These are phyloP conservation scores for Tamias sibiricus DNA, from an alignment of 2,113 vertebrate species.

Conservation along the genomic window DNA sequence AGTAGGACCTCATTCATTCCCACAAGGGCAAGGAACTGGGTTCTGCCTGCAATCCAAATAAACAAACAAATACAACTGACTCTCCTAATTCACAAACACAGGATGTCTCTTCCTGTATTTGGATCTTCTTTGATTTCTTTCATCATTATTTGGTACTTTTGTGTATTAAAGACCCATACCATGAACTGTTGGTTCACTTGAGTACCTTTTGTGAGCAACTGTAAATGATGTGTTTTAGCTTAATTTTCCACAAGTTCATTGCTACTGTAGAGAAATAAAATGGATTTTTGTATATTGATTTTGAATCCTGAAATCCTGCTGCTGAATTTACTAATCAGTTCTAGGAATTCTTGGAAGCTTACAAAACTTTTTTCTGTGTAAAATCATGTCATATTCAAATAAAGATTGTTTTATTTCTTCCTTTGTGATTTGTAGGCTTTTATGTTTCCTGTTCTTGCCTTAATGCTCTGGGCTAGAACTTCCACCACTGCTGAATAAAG, in stretches of 20 bases:
- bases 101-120: background rate
- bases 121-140: background rate
- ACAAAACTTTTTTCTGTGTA: background rate
- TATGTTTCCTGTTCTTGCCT: constrained; percentile 16
- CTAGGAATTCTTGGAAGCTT: background rate
- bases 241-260: background rate
- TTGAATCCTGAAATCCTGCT: background rate
- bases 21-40: background rate
- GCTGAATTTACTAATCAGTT: background rate
- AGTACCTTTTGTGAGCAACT: background rate
- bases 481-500: background rate
- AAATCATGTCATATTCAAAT: background rate
- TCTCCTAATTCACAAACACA: background rate
- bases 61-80: background rate
- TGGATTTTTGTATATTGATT: background rate
- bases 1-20: background rate
- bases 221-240: background rate
- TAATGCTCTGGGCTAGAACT: background rate
- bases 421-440: background rate
- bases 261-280: background rate
- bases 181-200: background rate
- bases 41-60: background rate
- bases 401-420: background rate
- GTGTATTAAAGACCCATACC: background rate
- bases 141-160: background rate